phyloP scores from a whole-genome alignment of 2,797 vertebrate species.

The Ctenopoma multispine region DNA sequence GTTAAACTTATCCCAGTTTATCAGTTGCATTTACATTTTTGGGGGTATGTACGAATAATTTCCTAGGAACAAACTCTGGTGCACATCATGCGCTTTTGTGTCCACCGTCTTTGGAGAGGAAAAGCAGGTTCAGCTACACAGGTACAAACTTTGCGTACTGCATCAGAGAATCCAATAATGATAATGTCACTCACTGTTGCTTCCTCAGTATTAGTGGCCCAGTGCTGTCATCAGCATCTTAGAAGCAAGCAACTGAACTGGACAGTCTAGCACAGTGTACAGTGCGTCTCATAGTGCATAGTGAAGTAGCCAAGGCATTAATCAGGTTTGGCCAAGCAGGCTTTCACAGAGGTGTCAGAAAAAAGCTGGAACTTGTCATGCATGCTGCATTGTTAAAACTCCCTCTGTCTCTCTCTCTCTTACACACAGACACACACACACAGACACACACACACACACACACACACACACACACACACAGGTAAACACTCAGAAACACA shows the following conservation, averaged over 20 bases:
- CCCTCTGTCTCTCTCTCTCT: slow-evolving; percentile 31
- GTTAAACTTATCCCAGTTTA: neutral
- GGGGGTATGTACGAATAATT: slow-evolving; percentile 1
- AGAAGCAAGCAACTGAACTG: slow-evolving; percentile 3
- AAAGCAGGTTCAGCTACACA: neutral
- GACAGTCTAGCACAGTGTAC: slow-evolving; percentile 7
- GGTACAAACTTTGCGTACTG: neutral
- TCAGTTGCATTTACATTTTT: neutral
- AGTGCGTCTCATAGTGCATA: slow-evolving; percentile 30
- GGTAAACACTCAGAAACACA: slow-evolving; percentile 54
- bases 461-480: slow-evolving; percentile 34
- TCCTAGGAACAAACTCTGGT: neutral
- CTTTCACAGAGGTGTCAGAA: slow-evolving; percentile 57
- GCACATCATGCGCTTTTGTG: neutral
- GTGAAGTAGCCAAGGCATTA: slow-evolving; percentile 17
- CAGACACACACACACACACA: slow-evolving; percentile 40
- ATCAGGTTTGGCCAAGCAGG: slow-evolving; percentile 44
- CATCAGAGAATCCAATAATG: slow-evolving; percentile 16
- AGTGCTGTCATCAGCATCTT: slow-evolving; percentile 26
- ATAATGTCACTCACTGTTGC: slow-evolving; percentile 11
- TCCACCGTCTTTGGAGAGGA: neutral
- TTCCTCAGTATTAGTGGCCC: slow-evolving; percentile 4
- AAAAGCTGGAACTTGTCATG: slow-evolving; percentile 74
- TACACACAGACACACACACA: slow-evolving; percentile 16
- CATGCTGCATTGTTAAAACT: slow-evolving; percentile 74